Percentiles rank a stretch among this genome's conserved stretches.
Conservation (phyloP, 1,140 invertebrate genomes). For the Saxidomus purpurata region DNA sequence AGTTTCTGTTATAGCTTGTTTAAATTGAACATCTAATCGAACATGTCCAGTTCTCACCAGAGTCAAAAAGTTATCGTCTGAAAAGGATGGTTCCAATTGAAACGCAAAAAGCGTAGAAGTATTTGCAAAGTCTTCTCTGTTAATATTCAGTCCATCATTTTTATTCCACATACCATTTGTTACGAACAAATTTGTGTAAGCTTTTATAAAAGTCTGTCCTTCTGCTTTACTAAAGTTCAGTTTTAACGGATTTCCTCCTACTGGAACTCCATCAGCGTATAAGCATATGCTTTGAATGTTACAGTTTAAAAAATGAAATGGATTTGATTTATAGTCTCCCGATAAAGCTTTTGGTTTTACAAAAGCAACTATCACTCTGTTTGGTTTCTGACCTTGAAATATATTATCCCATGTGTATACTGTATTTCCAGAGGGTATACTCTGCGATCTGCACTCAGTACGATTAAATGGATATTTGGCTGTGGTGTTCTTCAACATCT, state of each 20-base stretch:
- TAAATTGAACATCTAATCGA: slow-evolving; percentile 46
- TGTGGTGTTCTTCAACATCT: slow-evolving; percentile 38
- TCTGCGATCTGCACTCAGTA: slow-evolving; percentile 43
- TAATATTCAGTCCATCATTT: slow-evolving; percentile 22
- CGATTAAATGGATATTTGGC: slow-evolving; percentile 47
- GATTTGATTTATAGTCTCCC: slow-evolving; percentile 46
- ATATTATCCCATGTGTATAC: slow-evolving; percentile 52
- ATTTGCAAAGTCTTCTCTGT: slow-evolving; percentile 36
- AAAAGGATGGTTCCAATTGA: slow-evolving; percentile 44
- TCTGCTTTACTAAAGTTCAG: slow-evolving; percentile 30
- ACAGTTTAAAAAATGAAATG: slow-evolving; percentile 50
- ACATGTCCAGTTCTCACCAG: slow-evolving; percentile 52
- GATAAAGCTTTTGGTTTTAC: slow-evolving; percentile 55
- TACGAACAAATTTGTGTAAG: slow-evolving; percentile 31
- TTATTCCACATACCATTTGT: slow-evolving; percentile 24
- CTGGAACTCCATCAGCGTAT: no score
- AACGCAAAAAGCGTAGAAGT: slow-evolving; percentile 18
- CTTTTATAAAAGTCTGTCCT: slow-evolving; percentile 31
- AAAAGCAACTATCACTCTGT: slow-evolving; percentile 34
- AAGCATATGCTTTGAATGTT: slow-evolving; percentile 36
- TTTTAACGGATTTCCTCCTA: slow-evolving; percentile 35
- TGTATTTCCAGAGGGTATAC: slow-evolving; percentile 45
- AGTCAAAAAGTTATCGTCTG: slow-evolving; percentile 25
- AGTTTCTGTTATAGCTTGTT: background rate
- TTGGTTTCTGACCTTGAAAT: slow-evolving; percentile 49